A percentile compares a stretch with the other conserved stretches of the same genome.
These are phyloP conservation scores for Notamacropus eugenii DNA, from an alignment of 2,797 vertebrate genomes.

Conservation along the genomic window DNA sequence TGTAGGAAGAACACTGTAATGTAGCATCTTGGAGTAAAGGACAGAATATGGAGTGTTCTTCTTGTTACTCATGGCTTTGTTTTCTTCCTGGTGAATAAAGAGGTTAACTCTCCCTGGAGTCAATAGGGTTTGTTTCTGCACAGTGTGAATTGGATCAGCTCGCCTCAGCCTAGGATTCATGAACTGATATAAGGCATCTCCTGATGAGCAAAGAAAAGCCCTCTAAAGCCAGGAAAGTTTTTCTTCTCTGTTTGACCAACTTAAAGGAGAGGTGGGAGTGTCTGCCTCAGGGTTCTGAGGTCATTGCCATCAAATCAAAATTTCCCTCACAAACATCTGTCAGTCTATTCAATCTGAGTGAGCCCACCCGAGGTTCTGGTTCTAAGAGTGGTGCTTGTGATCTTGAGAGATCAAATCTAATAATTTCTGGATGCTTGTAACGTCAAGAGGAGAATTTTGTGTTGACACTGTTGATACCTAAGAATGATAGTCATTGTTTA, in stretches of 20 bases:
- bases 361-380: background rate
- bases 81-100: constrained; percentile 12
- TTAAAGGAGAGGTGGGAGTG: background rate
- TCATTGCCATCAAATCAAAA: constrained; percentile 21
- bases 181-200: background rate
- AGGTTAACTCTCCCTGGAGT: background rate
- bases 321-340: background rate
- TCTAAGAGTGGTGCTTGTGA: background rate
- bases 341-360: background rate
- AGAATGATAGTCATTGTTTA: background rate
- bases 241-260: constrained; percentile 14
- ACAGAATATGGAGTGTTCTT: constrained; percentile 30
- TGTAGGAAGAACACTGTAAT: constrained; percentile 64
- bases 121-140: background rate
- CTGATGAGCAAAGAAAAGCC: background rate
- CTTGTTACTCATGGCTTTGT: constrained; percentile 16
- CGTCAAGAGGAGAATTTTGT: background rate
- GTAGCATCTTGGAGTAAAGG: constrained; percentile 60
- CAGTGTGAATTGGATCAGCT: background rate
- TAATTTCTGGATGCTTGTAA: background rate
- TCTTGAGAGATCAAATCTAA: background rate
- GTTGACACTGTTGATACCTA: background rate
- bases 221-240: background rate
- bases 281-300: constrained; percentile 4
- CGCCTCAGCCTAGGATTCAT: background rate